phyloP scores from a whole-genome alignment of 1,140 invertebrate species.

The Nephila pilipes region DNA sequence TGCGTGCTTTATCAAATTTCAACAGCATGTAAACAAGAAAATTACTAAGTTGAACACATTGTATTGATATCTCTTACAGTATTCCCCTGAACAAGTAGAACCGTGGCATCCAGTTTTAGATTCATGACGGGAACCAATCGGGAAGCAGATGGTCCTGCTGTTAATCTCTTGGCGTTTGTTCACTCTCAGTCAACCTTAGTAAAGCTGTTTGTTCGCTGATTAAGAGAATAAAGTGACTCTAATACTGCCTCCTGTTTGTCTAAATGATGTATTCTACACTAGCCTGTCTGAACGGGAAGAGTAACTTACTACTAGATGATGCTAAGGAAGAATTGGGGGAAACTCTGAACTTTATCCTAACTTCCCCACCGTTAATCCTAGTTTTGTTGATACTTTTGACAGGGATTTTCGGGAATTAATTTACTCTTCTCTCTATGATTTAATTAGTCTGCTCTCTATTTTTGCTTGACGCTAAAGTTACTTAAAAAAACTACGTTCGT shows the following conservation, averaged over 20 bases:
- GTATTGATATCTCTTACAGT: too few species aligned
- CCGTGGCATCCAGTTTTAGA: too few species aligned
- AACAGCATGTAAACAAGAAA: too few species aligned
- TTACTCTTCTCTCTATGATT: too few species aligned
- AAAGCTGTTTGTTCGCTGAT: slow-evolving; percentile 42
- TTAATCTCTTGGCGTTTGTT: neutral
- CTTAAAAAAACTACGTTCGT: too few species aligned
- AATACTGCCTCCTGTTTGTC: neutral
- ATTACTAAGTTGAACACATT: too few species aligned
- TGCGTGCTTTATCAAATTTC: too few species aligned
- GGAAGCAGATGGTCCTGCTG: neutral
- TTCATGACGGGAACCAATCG: neutral
- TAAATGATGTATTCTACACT: neutral
- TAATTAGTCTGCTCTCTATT: too few species aligned
- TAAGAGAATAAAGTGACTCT: slow-evolving; percentile 61
- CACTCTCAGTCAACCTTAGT: neutral
- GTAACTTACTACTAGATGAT: neutral
- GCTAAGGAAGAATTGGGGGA: neutral
- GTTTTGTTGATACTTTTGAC: neutral
- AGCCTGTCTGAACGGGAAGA: neutral
- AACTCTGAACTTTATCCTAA: neutral
- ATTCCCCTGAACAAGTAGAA: too few species aligned
- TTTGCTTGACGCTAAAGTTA: too few species aligned
- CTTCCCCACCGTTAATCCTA: neutral
- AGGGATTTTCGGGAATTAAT: slow-evolving; percentile 11